Evolutionary conservation across 1,140 invertebrate species (phyloP), one percentile per base, ranked within the genome.

Genomic region (Calosoma granatense): DNA sequence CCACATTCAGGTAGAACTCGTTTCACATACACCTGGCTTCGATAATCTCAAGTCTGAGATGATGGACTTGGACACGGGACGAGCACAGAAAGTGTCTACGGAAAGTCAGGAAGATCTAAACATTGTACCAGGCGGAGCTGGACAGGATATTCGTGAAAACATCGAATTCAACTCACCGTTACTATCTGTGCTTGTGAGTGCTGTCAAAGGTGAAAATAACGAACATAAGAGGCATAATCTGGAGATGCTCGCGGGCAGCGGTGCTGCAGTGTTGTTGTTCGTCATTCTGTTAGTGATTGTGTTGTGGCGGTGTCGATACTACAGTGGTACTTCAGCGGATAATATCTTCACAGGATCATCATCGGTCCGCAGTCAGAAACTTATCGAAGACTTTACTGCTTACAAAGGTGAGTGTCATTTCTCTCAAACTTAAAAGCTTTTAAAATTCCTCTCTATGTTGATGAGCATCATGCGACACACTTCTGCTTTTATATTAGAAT

Each of bases 1-100:
- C 70, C 84, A 87, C 65, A 85, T 90, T 60, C 85, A 88, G 76
- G 87, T 88, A 21, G 78, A 81, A 66, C 66, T 81, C 9, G 78
- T 81, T 4, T 80, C 79, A 57, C 72, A 76, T 23, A 76, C 74
- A 30, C 78, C 78, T 9, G 78, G 77, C 20, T 75, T 79, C 20
- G 77, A 79, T 51, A 80, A 80, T 60, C 73, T 79, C 54, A 79
- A 78, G 65, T 80, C 79, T 3, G 76, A 81, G 67, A 81, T 78
- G 63, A 80, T 81, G 78, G 79, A 79, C 39, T 73, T 81, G 56
- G 79, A 81, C 61, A 81, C 79, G 1, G 78, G 78, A 57, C 70
- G 77, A 57, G 79, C 79, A 22, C 76, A 79, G 65, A 75, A 78
- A 55, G 79, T 81, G 30, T 79, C 78, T 3, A 81, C 78, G 0